Base-by-base conservation (phyloP, 2,797 vertebrate genomes). In the Lateolabrax maculatus region DNA sequence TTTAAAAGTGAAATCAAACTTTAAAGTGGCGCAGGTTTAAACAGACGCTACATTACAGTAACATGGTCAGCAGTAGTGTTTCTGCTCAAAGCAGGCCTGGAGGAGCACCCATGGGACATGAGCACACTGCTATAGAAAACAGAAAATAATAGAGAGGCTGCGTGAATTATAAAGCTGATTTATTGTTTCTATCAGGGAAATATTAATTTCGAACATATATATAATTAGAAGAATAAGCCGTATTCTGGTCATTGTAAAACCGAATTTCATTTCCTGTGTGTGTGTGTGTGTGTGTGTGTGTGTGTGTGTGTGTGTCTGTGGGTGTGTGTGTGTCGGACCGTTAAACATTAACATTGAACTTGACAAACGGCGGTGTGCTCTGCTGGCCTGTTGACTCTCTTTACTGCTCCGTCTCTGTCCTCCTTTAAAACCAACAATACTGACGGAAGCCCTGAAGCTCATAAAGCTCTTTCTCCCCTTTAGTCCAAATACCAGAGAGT, bases 321-420 rank as follows among this genome's bases (percentile, higher is more conserved):
- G 29, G 49, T 77, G 66, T 55, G 69, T 71, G 77, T 64, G 62
- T 74, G 71, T 65, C 11, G 4, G 56, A 44, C 29, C 53, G 65
- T 86, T 87, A 87, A 83, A 89, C 79, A 89, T 91, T 92, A 93
- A 92, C 90, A 92, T 90, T 94, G 90, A 94, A 94, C 93, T 94
- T 94, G 93, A 94, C 90, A 91, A 91, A 91, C 78, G 87, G 84
- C 77, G 69, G 84, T 79, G 77, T 77, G 83, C 89, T 85, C 82
- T 88, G 80, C 84, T 78, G 85, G 87, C 72, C 82, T 92, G 88
- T 93, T 93, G 92, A 90, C 89, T 88, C 80, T 86, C 82, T 93
- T 93, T 90, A 87, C 89, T 60, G 86, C 75, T 83, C 73, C 36
- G 67, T 89, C 83, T 90, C 84, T 84, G 82, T 89, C 90, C 77